These are phyloP conservation scores for Myotis findleyi DNA, from an alignment of 2,797 vertebrate species.

Conservation along the genomic window DNA sequence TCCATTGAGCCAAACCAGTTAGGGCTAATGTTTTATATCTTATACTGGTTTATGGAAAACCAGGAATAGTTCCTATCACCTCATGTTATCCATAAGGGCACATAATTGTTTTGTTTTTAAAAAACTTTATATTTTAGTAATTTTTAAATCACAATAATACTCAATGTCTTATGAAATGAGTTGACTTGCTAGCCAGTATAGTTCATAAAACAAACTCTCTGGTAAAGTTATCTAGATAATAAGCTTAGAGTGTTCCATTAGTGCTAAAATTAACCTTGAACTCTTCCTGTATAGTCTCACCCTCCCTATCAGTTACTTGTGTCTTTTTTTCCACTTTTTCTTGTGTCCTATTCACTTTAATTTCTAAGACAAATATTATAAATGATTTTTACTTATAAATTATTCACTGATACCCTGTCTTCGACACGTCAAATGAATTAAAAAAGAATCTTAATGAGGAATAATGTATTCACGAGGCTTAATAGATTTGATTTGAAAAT, in stretches of 20 bases:
- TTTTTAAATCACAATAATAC: slow-evolving; percentile 8
- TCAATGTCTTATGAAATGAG: slow-evolving; percentile 3
- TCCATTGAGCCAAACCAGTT: too few relatives aligned
- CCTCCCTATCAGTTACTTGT: not conserved
- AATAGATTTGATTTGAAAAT: slow-evolving; percentile 73
- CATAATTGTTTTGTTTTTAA: not conserved
- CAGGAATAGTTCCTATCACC: not conserved
- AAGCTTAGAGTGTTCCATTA: not conserved
- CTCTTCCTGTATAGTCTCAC: not conserved
- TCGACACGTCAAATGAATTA: slow-evolving; percentile 58
- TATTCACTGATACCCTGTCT: slow-evolving; percentile 54
- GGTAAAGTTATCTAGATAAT: slow-evolving; percentile 20
- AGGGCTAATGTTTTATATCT: not conserved
- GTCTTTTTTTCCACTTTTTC: not conserved
- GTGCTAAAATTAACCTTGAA: slow-evolving; percentile 38
- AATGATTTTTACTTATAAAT: slow-evolving; percentile 69
- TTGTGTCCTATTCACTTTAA: slow-evolving; percentile 59
- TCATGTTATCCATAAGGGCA: not conserved
- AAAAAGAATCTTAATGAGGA: slow-evolving; percentile 69
- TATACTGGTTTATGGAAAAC: not conserved
- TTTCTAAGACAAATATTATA: slow-evolving; percentile 67
- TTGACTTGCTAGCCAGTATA: not conserved
- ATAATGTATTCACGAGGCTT: slow-evolving; percentile 54
- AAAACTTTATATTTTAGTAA: not conserved
- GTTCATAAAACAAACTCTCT: slow-evolving; percentile 40